Evolutionary conservation across 2,797 vertebrate species (phyloP).

Genomic region (Pseudochirops corinnae): DNA sequence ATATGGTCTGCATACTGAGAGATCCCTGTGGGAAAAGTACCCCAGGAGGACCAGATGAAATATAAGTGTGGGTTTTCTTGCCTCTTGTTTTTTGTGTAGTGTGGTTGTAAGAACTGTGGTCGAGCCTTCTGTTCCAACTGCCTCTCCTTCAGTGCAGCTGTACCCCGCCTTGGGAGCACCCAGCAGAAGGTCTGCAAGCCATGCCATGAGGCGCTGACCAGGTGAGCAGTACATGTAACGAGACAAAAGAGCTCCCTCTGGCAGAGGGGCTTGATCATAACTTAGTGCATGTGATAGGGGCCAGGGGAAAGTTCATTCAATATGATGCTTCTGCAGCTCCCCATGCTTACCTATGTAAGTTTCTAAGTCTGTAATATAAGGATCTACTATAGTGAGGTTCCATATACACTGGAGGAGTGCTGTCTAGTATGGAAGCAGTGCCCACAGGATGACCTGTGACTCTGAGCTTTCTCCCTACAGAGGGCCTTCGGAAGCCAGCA

Average conservation of each 20-base stretch:
- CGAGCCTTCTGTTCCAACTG: slow-evolving; percentile 94
- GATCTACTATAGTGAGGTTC: background rate
- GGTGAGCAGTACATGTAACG: slow-evolving; percentile 84
- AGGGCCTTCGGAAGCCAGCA: slow-evolving; percentile 83
- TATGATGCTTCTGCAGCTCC: background rate
- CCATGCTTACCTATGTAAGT: background rate
- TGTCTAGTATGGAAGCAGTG: background rate
- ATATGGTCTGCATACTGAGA: background rate
- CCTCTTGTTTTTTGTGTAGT: slow-evolving; percentile 83
- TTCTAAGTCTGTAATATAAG: background rate
- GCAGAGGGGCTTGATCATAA: background rate
- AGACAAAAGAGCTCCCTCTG: background rate
- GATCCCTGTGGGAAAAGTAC: slow-evolving; percentile 6
- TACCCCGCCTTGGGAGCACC: slow-evolving; percentile 90
- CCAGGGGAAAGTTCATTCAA: background rate
- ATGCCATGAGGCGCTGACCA: slow-evolving; percentile 91
- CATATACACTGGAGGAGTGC: background rate
- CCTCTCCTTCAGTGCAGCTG: slow-evolving; percentile 89
- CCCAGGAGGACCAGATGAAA: background rate
- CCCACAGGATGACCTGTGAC: slow-evolving; percentile 28
- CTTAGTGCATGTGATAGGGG: slow-evolving; percentile 1
- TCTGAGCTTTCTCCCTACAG: slow-evolving; percentile 83
- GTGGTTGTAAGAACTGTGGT: slow-evolving; percentile 95
- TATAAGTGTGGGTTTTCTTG: slow-evolving; percentile 19
- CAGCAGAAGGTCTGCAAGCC: slow-evolving; percentile 97